phyloP scores from a whole-genome alignment of 2,888 invertebrate species.

The Lucinisca nassula region DNA sequence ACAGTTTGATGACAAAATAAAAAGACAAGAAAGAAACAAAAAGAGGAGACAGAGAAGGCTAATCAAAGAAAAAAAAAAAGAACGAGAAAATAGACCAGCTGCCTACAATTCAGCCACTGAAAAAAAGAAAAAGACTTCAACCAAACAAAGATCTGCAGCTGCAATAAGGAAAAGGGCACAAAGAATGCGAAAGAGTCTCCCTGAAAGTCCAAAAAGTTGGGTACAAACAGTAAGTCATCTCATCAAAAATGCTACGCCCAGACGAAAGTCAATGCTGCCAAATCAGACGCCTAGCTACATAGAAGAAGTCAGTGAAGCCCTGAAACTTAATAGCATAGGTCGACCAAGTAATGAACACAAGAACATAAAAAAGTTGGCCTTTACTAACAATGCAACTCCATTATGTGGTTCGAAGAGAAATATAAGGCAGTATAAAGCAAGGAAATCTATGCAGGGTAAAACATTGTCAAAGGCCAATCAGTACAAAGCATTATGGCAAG shows the following conservation, averaged over 20 bases:
- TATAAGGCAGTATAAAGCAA: neutral
- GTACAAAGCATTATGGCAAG: neutral
- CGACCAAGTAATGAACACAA: neutral
- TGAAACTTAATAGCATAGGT: constrained; percentile 23
- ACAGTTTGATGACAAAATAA: neutral
- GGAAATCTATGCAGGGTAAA: neutral
- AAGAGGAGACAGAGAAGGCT: neutral
- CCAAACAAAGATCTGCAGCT: neutral
- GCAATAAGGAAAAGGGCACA: constrained; percentile 25
- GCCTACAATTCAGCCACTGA: neutral
- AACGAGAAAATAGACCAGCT: neutral
- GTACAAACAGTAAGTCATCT: constrained; percentile 25
- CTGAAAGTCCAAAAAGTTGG: constrained; percentile 6
- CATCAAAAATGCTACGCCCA: constrained; percentile 28
- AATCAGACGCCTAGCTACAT: neutral
- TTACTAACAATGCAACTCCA: neutral
- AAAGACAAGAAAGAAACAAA: neutral
- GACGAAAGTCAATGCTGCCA: neutral
- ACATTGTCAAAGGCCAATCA: neutral
- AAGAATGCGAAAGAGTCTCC: neutral
- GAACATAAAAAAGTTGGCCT: neutral
- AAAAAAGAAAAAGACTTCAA: neutral
- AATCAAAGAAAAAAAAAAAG: neutral
- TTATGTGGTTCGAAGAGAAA: neutral
- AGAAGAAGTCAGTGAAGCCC: neutral